Evolutionary conservation across 2,113 vertebrate genomes (phyloP).

Genomic region (Tamias sibiricus): DNA sequence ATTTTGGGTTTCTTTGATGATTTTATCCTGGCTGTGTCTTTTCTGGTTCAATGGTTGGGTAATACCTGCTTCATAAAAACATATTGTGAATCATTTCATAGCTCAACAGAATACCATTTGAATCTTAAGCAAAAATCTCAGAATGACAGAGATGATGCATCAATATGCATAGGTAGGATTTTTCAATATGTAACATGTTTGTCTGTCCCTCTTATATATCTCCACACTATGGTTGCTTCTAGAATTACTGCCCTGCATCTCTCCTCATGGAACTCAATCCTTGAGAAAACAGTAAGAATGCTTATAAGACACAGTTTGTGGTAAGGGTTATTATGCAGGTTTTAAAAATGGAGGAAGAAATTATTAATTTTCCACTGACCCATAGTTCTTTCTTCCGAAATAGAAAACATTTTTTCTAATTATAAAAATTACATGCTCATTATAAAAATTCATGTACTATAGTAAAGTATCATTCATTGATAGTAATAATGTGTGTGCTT

Average conservation of each 20-base stretch:
- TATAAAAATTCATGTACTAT: neutral
- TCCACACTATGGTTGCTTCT: neutral
- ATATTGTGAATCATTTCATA: neutral
- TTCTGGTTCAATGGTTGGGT: too few species aligned
- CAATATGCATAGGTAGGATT: neutral
- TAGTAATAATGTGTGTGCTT: neutral
- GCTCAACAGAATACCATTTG: neutral
- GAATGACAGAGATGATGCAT: neutral
- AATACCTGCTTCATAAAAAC: too few species aligned
- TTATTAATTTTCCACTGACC: neutral
- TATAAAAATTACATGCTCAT: conserved; percentile 4
- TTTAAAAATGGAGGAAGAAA: neutral
- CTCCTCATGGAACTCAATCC: neutral
- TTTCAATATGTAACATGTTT: neutral
- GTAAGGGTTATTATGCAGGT: neutral
- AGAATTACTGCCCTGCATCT: neutral
- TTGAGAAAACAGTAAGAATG: neutral
- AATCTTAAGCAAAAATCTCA: neutral
- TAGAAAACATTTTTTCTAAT: neutral
- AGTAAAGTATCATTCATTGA: too few species aligned
- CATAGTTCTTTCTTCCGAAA: neutral
- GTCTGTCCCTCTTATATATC: neutral
- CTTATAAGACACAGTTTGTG: neutral
- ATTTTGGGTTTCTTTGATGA: too few species aligned
- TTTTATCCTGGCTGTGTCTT: too few species aligned